These are phyloP conservation scores for Tetheella fluctuosa DNA, from an alignment of 2,888 invertebrate species.

Conservation along the genomic window DNA sequence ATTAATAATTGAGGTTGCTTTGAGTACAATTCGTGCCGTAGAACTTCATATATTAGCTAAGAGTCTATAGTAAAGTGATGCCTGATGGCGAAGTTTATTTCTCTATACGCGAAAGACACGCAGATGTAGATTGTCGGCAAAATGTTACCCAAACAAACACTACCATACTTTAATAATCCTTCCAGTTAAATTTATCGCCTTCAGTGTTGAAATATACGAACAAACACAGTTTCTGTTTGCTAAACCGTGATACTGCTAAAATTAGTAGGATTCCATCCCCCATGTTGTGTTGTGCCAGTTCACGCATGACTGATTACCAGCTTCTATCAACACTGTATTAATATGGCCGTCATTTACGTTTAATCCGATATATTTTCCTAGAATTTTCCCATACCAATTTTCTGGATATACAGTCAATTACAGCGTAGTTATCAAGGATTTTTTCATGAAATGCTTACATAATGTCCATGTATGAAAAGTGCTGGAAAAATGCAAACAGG, in stretches of 20 bases:
- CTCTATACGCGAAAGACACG: conserved; percentile 26
- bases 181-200: conserved; percentile 43
- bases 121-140: conserved; percentile 33
- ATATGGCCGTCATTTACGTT: background rate
- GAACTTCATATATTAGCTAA: background rate
- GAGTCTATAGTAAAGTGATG: background rate
- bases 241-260: conserved; percentile 46
- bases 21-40: background rate
- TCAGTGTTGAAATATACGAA: conserved; percentile 38
- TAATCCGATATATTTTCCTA: background rate
- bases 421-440: background rate
- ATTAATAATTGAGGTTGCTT: too few relatives aligned
- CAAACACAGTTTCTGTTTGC: conserved; percentile 44
- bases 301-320: conserved; percentile 34
- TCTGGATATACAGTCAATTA: background rate
- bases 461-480: background rate
- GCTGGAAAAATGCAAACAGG: background rate
- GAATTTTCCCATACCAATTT: background rate
- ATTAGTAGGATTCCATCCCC: conserved; percentile 45
- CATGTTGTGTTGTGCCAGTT: conserved; percentile 27
- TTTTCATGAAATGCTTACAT: conserved; percentile 1
- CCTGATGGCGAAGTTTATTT: conserved; percentile 12
- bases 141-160: conserved; percentile 39
- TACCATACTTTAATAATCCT: conserved; percentile 38
- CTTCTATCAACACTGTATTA: conserved; percentile 7